Conservation (phyloP, 2,113 vertebrate species). For the Phalacrocorax carbo region DNA sequence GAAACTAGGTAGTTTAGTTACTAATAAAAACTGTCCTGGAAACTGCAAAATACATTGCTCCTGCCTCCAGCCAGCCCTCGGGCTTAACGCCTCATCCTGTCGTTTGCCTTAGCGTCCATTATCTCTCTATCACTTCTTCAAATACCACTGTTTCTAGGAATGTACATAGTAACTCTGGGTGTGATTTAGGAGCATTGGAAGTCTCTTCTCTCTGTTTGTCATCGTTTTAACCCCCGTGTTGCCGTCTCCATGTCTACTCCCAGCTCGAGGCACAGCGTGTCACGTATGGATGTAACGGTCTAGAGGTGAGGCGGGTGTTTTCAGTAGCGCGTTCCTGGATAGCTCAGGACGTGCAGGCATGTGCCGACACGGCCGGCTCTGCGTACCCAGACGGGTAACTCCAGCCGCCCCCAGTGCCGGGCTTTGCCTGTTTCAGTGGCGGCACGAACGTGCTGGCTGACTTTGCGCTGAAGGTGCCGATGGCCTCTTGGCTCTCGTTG, state of each 20-base stretch:
- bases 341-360: fast-evolving
- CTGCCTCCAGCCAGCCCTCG: neutral
- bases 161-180: neutral
- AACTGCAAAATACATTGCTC: neutral
- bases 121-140: neutral
- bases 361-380: neutral
- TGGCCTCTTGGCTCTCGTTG: neutral
- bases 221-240: neutral
- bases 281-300: fast-evolving
- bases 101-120: neutral
- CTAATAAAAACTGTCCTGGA: neutral
- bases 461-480: neutral
- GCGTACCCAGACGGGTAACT: neutral
- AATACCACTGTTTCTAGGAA: neutral
- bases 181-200: neutral
- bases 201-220: neutral
- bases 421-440: neutral
- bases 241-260: neutral
- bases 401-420: neutral
- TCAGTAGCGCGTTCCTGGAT: too few species aligned
- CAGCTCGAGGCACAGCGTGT: neutral
- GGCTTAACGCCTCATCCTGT: neutral
- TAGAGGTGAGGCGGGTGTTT: neutral
- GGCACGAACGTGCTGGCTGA: fast-evolving
- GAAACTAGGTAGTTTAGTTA: neutral